Evolutionary conservation across 2,888 invertebrate species (phyloP).

Genomic region (Saturnia pavonia): DNA sequence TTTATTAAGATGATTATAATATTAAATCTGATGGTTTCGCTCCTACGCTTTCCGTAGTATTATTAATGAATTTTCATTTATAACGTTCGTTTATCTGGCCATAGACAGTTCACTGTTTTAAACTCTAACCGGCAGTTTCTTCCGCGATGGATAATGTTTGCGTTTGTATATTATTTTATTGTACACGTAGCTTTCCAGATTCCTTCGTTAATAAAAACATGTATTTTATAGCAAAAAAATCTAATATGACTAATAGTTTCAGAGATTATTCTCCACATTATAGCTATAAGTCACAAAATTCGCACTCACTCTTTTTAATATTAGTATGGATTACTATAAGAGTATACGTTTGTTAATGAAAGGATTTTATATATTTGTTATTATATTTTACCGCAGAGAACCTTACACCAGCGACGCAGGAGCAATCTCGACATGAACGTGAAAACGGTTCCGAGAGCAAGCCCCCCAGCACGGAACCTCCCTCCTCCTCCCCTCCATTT

Average conservation of each 20-base stretch:
- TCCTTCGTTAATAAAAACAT: too few species aligned
- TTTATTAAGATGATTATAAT: slow-evolving; percentile 5
- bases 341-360: too few species aligned
- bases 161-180: not conserved
- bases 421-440: slow-evolving; percentile 64
- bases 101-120: not conserved
- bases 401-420: slow-evolving; percentile 60
- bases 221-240: too few species aligned
- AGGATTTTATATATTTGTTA: not conserved
- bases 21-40: not conserved
- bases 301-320: too few species aligned
- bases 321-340: too few species aligned
- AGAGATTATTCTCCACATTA: too few species aligned
- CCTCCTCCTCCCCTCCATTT: slow-evolving; percentile 72
- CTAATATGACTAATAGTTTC: too few species aligned
- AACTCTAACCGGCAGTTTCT: not conserved
- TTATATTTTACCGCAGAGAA: slow-evolving; percentile 54
- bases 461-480: slow-evolving; percentile 72
- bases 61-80: not conserved
- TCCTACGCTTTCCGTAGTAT: slow-evolving; percentile 8
- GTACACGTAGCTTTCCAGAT: too few species aligned
- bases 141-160: not conserved
- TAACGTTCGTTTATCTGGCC: not conserved
- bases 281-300: too few species aligned
- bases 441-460: slow-evolving; percentile 77